Evolutionary conservation across 2,797 vertebrate species (phyloP).

Genomic region (Gallinago solitaria): DNA sequence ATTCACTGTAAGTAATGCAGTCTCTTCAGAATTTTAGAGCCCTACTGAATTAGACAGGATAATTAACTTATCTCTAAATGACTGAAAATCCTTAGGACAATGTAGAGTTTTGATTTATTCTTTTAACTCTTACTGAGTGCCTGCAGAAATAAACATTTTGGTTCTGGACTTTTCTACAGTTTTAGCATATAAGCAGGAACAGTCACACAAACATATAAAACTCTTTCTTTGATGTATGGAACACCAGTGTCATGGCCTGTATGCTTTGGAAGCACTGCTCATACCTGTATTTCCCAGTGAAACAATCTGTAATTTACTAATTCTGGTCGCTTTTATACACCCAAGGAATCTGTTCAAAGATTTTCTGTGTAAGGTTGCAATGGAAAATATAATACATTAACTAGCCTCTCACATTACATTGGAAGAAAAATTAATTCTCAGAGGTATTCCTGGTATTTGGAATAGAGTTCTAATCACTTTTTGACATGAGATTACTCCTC

Average conservation of each 20-base stretch:
- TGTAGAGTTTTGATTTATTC: neutral
- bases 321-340: slow-evolving; percentile 15
- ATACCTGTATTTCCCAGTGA: neutral
- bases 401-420: neutral
- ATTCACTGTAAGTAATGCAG: neutral
- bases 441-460: slow-evolving; percentile 29
- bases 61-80: neutral
- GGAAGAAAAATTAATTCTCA: slow-evolving; percentile 22
- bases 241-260: neutral
- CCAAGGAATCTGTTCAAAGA: neutral
- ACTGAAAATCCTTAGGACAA: neutral
- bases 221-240: neutral
- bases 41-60: neutral
- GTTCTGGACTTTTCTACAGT: neutral
- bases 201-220: neutral
- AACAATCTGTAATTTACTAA: neutral
- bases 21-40: neutral
- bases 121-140: neutral
- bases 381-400: slow-evolving; percentile 19
- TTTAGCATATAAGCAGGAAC: neutral
- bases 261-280: neutral
- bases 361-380: neutral
- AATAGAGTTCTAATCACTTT: slow-evolving; percentile 31
- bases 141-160: neutral
- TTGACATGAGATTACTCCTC: slow-evolving; percentile 20